Base-by-base conservation (phyloP, 2,113 vertebrate species). In the Stictonetta naevosa region DNA sequence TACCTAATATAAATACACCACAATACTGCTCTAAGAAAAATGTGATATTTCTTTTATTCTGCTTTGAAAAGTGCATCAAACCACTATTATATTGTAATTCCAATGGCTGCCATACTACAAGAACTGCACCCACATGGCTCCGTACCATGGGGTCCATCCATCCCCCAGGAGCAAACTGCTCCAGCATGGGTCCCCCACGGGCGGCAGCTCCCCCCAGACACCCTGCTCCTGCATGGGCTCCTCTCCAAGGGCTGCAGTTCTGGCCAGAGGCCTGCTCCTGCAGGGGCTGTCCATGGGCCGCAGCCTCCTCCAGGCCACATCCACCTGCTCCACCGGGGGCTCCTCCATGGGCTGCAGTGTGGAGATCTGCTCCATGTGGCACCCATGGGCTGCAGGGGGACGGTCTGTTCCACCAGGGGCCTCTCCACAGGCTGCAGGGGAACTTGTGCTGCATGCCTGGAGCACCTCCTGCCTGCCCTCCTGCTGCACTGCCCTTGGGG, bases 321-420 rank as follows among this genome's bases (percentile, higher is more conserved):
- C 4, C 3, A 5, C n/a, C 23, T 76, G 10, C 60, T 33, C 11
- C 2, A 5, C 0, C 0, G 0, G 33, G 25, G 5, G 7, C 10
- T 44, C 6, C 29, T 60, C 13, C 7, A 10, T 1, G 5, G 7
- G 44, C 38, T n/a, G 12, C 38, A 56, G 50, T 6, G 3, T 29
- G 7, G 6, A 23, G 28, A 23, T 69, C 36, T 68, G 22, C 38
- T 62, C 19, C 6, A 3, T n/a, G 1, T 48, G 3, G 6, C 3
- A 6, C 50, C 31, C 34, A 4, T 8, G 13, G 7, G 36, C 11
- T 23, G 16, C 42, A 46, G 38, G 12, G 5, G 3, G 5, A 9
- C 28, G 50, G 1, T 8, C 19, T 71, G 4, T 40, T 3, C 33
- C 52, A 38, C 10, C 10, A 4, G 3, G 3, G 16, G 28, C 48